Evolutionary conservation across 2,888 invertebrate genomes (phyloP), one percentile per base, ranked within the genome.

Genomic region (Erpobdella octoculata): DNA sequence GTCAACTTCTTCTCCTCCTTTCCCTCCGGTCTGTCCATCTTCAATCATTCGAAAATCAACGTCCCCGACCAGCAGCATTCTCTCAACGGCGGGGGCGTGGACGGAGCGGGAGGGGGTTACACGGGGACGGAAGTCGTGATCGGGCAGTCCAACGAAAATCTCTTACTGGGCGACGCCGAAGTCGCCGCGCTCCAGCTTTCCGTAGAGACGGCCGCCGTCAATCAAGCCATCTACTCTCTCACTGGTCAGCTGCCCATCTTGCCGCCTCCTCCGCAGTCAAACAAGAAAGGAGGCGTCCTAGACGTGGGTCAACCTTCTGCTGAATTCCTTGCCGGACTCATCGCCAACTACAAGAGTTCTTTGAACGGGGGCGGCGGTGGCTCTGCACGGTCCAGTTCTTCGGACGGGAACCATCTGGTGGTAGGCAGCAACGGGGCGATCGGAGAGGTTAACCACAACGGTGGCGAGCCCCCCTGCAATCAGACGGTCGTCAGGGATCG

Each of bases 131-230:
- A 69, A 28, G 69, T 69, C n/a, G 33, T 69, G 58, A 64, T 61
- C 18, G 61, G 37, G 6, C 59, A 41, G 28, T n/a, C 48, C 41
- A 18, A 28, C n/a, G 38, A 41, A 25, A 41, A 36, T 21, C 58
- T 65, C 6, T 28, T 69, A 31, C 12, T 69, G 6, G 72, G 65
- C 15, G 46, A 58, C 18, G 62, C 37, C 2, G 72, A 73, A n/a
- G 71, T 72, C 4, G 70, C 70, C 15, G 28, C 62, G 0, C 74
- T 76, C 0, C 71, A 73, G 38, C 38, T 67, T 71, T 75, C 75
- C 4, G 76, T 76, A 6, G 76, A 76, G 64, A 67, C 75, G 37
- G 76, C 76, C 2, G 76, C 76, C 12, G 76, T 76, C 72, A 76
- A 76, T 62, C 76, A 76, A 66, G 76, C 76, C 25, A 76, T 76